Evolutionary conservation across 2,888 invertebrate species (phyloP).

Genomic region (Helicoverpa assulta): DNA sequence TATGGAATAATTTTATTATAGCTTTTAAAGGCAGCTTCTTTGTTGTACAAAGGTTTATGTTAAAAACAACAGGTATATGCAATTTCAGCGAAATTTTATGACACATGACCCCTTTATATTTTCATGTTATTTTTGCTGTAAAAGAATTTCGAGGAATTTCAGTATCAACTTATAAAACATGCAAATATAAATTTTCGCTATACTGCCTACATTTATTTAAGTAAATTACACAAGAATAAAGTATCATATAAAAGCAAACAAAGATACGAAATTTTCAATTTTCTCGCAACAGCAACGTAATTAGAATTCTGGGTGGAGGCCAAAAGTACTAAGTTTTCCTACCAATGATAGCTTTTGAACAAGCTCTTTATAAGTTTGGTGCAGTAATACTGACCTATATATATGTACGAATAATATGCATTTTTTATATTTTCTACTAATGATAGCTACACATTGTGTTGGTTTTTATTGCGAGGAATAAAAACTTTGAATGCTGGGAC

Average conservation of each 20-base stretch:
- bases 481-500: neutral
- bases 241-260: conserved; percentile 12
- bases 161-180: too few species aligned
- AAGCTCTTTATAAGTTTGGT: conserved; percentile 55
- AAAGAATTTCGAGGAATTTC: too few species aligned
- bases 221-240: neutral
- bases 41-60: neutral
- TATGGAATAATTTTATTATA: neutral
- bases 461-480: neutral
- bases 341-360: conserved; percentile 60
- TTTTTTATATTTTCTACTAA: conserved; percentile 44
- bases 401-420: conserved; percentile 51
- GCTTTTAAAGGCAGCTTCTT: neutral
- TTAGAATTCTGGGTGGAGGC: conserved; percentile 50
- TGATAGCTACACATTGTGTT: conserved; percentile 10
- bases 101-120: too few species aligned
- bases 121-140: too few species aligned
- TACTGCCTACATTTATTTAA: neutral
- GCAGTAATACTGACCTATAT: conserved; percentile 65
- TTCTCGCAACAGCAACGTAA: conserved; percentile 33
- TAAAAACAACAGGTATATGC: too few species aligned
- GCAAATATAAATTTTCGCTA: neutral
- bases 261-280: conserved; percentile 25
- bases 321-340: conserved; percentile 51
- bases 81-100: too few species aligned